Percentiles rank a stretch among this genome's conserved stretches.
Evolutionary conservation across 2,797 vertebrate genomes (phyloP).

Genomic region (Chaunax sp.): DNA sequence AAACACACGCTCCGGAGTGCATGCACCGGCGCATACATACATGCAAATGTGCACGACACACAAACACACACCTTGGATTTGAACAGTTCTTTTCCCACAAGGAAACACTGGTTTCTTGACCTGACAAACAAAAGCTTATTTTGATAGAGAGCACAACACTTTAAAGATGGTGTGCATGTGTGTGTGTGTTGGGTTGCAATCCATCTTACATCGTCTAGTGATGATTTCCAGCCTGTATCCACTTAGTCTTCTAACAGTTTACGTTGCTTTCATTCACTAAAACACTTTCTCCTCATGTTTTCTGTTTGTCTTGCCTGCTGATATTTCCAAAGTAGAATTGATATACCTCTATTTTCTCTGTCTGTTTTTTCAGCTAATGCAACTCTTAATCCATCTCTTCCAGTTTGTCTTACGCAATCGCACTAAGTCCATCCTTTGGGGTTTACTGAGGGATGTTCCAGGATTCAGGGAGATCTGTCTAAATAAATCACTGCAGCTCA

Average conservation of each 20-base stretch:
- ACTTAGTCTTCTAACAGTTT: conserved; percentile 32
- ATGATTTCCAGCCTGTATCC: conserved; percentile 39
- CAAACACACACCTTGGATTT: conserved; percentile 18
- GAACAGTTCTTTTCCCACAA: conserved; percentile 25
- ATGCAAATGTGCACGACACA: conserved; percentile 4
- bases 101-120: conserved; percentile 14
- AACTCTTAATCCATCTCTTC: conserved; percentile 40
- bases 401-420: conserved; percentile 41
- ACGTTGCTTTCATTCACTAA: conserved; percentile 25
- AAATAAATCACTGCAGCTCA: conserved; percentile 61
- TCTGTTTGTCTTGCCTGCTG: conserved; percentile 32
- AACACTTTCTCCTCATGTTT: conserved; percentile 21
- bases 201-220: conserved; percentile 22
- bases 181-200: conserved; percentile 12
- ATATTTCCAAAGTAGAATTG: conserved; percentile 44
- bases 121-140: conserved; percentile 45
- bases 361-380: conserved; percentile 4
- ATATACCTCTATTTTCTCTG: conserved; percentile 39
- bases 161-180: conserved; percentile 4
- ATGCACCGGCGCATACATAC: neutral
- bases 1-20: conserved; percentile 5
- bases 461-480: conserved; percentile 43
- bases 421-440: conserved; percentile 25
- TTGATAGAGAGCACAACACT: conserved; percentile 54
- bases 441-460: conserved; percentile 37